Evolutionary conservation across 2,797 vertebrate genomes (phyloP), one percentile per base, ranked within the genome.

Genomic region (Fratercula arctica): DNA sequence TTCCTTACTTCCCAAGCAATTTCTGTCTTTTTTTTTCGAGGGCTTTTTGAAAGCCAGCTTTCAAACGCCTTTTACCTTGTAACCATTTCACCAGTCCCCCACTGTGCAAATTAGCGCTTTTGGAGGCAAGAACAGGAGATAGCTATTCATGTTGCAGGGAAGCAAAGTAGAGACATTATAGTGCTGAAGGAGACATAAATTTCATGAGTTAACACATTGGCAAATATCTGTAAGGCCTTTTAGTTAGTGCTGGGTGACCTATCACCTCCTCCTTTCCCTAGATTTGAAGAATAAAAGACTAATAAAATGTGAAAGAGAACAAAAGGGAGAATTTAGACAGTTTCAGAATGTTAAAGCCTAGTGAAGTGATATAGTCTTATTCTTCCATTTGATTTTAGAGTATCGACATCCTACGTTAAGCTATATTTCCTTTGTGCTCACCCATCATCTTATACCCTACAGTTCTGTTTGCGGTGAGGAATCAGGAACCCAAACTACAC

Each of bases 41-140:
- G 20, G 51, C 33, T 56, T 85, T 93, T 95, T 78, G 72, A 95
- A 95, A 96, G 43, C 35, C 64, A 72, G 73, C 53, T 95, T 97
- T 97, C 86, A 89, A 90, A 89, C 2, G 35, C 68, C 39, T 93
- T 91, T 95, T 89, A 67, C 83, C 57, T 96, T 95, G 70, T 51
- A 80, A 80, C 85, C 50, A 45, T 95, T 96, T 96, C 70, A 70
- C 28, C 21, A 64, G 68, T 84, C 46, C 13, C 94, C 94, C 28
- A 77, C 91, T 92, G 94, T 95, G 96, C 79, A 96, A 97, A 97
- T 97, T 94, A 95, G n/a, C 70, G 81, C 76, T 97, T 97, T 87
- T 85, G 41, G 91, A 90, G 72, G 76, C 64, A 93, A 87, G 72
- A 94, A 41, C 70, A 56, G 84, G 85, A 93, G 46, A 64, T 72